Conservation (phyloP, 2,797 vertebrate species). For the Buphagus erythrorhynchus region DNA sequence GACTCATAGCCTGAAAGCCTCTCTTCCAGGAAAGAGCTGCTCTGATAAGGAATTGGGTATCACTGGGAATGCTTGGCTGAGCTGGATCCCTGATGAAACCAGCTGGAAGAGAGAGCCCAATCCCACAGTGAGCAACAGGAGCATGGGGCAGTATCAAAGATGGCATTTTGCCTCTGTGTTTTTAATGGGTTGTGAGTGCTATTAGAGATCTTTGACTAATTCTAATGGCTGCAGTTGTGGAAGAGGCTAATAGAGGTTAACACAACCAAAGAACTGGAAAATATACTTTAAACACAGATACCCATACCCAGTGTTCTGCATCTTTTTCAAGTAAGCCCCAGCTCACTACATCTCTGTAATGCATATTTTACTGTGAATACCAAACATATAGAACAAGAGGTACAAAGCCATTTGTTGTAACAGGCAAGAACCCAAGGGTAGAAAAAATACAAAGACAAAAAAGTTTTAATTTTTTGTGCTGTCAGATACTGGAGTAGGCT, state of each 20-base stretch:
- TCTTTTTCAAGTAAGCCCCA: background rate
- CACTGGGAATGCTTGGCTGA: fast-evolving
- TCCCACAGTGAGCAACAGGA: background rate
- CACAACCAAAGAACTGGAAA: background rate
- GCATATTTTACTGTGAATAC: background rate
- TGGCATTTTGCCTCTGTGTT: background rate
- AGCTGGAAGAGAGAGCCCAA: background rate
- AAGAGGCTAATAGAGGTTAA: background rate
- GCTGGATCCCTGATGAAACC: fast-evolving
- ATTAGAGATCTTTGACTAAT: background rate
- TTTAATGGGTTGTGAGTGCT: background rate
- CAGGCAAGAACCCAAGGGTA: background rate
- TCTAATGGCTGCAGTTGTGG: background rate
- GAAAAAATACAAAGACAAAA: background rate
- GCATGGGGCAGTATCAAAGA: background rate
- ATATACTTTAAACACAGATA: background rate
- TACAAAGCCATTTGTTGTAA: background rate
- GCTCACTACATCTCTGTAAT: background rate
- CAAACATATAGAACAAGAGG: background rate
- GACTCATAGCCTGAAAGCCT: background rate
- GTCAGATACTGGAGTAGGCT: background rate
- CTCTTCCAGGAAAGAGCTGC: background rate
- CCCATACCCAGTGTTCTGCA: background rate
- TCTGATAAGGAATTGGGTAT: background rate
- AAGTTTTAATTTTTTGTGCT: background rate